Percentiles rank a stretch among this genome's conserved stretches.
Conservation (phyloP, 2,797 vertebrate species). For the Fistularia tabacaria region DNA sequence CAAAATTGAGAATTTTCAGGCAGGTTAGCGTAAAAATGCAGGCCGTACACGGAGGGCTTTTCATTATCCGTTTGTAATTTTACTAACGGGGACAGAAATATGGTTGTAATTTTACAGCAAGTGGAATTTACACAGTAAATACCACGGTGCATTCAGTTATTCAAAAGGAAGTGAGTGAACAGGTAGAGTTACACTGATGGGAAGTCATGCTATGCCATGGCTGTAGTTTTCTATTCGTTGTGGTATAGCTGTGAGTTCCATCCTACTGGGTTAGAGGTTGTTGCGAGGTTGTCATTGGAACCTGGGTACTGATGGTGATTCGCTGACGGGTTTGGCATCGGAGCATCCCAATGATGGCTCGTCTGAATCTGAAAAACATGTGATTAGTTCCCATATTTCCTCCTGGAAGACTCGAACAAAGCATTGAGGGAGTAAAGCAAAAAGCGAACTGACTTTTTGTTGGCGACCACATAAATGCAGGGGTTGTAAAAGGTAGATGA, state of each 20-base stretch:
- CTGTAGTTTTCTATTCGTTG: background rate
- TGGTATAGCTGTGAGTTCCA: background rate
- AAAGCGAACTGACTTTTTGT: conserved; percentile 86
- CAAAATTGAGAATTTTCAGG: no score
- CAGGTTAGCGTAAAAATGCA: no score
- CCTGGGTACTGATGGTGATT: conserved; percentile 79
- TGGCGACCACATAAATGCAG: conserved; percentile 93
- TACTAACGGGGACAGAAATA: no score
- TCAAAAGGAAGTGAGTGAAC: background rate
- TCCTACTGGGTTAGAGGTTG: conserved; percentile 68
- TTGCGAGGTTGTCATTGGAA: conserved; percentile 82
- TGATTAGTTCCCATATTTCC: background rate
- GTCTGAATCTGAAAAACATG: conserved; percentile 70
- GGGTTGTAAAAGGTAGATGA: conserved; percentile 99
- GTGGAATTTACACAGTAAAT: no score
- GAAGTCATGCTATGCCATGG: conserved; percentile 4
- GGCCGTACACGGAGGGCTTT: no score
- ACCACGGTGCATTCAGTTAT: background rate
- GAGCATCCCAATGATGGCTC: conserved; percentile 88
- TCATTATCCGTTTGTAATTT: no score
- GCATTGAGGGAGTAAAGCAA: background rate
- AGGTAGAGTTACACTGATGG: conserved; percentile 1
- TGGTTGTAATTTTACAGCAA: no score
- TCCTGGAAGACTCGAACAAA: background rate
- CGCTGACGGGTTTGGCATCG: conserved; percentile 85